Percentiles rank a stretch among this genome's conserved stretches.
These are phyloP conservation scores for Cossypha niveicapilla DNA, from an alignment of 2,797 vertebrate species.

Conservation along the genomic window DNA sequence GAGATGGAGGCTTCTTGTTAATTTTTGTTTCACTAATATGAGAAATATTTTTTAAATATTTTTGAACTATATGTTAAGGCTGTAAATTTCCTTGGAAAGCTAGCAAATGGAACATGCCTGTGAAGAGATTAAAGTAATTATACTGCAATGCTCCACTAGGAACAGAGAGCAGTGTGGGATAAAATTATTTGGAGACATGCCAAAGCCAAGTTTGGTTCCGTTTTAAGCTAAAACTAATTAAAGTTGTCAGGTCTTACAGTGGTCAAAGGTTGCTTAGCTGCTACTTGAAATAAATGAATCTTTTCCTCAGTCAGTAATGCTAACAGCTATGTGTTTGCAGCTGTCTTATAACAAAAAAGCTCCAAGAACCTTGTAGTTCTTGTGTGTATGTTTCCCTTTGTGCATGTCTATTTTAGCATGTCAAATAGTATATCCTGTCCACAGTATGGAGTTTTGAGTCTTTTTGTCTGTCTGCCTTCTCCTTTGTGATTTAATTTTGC, in stretches of 20 bases:
- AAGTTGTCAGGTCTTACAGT: conserved; percentile 42
- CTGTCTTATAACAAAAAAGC: background rate
- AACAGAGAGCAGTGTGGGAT: conserved; percentile 45
- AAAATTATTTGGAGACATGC: conserved; percentile 45
- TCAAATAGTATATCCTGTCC: background rate
- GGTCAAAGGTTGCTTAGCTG: conserved; percentile 28
- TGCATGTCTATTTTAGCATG: background rate
- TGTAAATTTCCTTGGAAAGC: conserved; percentile 43
- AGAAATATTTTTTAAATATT: background rate
- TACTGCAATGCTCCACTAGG: conserved; percentile 27
- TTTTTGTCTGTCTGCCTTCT: background rate
- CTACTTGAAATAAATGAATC: conserved; percentile 48
- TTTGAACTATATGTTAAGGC: conserved; percentile 56
- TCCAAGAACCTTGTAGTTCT: background rate
- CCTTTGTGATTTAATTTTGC: background rate
- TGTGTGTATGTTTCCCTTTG: background rate
- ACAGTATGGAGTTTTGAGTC: background rate
- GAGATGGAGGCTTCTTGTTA: background rate
- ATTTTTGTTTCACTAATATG: background rate
- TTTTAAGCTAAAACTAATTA: conserved; percentile 64
- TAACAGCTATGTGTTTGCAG: background rate
- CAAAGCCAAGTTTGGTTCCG: conserved; percentile 50
- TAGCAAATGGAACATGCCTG: conserved; percentile 54
- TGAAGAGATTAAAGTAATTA: conserved; percentile 64
- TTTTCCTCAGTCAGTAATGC: background rate